phyloP scores from a whole-genome alignment of 2,113 vertebrate genomes.

The Narcine bancroftii region DNA sequence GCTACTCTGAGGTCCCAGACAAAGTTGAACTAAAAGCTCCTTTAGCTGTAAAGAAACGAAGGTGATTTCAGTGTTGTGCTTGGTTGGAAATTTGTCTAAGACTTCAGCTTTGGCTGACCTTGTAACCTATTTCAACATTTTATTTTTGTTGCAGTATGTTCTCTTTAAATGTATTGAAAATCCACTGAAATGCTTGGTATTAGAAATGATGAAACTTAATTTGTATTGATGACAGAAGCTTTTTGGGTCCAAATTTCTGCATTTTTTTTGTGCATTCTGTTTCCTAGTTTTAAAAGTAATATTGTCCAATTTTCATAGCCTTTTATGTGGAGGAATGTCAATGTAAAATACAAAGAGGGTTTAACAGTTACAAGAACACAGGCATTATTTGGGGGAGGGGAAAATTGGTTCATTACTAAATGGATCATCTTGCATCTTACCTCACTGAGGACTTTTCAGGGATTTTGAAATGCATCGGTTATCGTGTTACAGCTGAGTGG shows the following conservation, averaged over 20 bases:
- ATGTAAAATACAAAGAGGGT: conserved; percentile 42
- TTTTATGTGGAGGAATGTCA: conserved; percentile 51
- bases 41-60: conserved; percentile 42
- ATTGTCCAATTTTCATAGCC: conserved; percentile 48
- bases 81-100: conserved; percentile 17
- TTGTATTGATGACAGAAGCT: conserved; percentile 31
- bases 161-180: conserved; percentile 15
- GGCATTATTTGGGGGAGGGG: conserved; percentile 32
- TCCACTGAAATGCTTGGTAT: conserved; percentile 36
- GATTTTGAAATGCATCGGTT: conserved; percentile 79
- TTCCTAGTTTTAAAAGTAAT: conserved; percentile 48
- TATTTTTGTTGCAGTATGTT: conserved; percentile 21
- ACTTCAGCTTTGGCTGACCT: conserved; percentile 30
- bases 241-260: conserved; percentile 33
- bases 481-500: conserved; percentile 78
- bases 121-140: conserved; percentile 32
- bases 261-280: conserved; percentile 31
- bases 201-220: conserved; percentile 16
- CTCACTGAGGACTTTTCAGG: conserved; percentile 95
- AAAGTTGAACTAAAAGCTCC: not conserved
- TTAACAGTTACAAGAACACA: conserved; percentile 29
- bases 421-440: conserved; percentile 70
- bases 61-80: conserved; percentile 29
- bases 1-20: conserved; percentile 11
- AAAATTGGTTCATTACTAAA: conserved; percentile 41